Evolutionary conservation across 37 sponge, comb jelly and placozoan genomes (phyloP), one percentile per base, ranked within the genome.

Genomic region (Amphimedon queenslandica): DNA sequence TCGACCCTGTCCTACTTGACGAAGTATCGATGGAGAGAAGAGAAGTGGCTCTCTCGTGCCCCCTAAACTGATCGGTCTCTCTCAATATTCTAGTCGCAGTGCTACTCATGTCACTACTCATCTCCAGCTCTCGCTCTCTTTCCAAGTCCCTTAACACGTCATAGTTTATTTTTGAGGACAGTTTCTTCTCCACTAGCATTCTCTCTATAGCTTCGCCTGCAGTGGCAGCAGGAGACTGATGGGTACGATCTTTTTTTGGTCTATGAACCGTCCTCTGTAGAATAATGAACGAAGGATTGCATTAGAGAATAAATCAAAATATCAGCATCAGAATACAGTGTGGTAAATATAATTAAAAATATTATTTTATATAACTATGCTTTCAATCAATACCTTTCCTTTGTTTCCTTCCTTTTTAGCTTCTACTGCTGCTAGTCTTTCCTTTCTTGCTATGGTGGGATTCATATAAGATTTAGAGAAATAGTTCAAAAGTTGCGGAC

Each of bases 131-230:
- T 69, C 70, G 8, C 21, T 40, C 11, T 25, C 21, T 60, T 36
- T 67, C 82, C 57, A 93, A 55, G 55, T 90, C 92, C 58, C 73
- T 74, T 63, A 94, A 42, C 0, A 94, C 92, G 64, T 94, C 95
- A 58, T 94, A 94, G 76, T 94, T 94, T 57, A 97, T 90, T 74
- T 97, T 97, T 41, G 76, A 74, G 8, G 94, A 93, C 13, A 97
- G 90, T 67, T 70, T 84, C 78, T 81, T 97, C 81, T 93, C 98
- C 38, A 90, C 88, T 2, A 97, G 80, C 95, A 97, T 93, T 70
- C 77, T 87, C 77, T 93, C 88, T 39, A 90, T 97, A 58, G 98
- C 98, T 42, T 97, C 98, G 2, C 94, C 98, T 21, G 94, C 95
- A 27, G 88, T 74, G 37, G 83, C 73, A n/a, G 89, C 55, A 33